phyloP scores from a whole-genome alignment of 2,797 vertebrate species.

The Oryzias dopingdopingensis region DNA sequence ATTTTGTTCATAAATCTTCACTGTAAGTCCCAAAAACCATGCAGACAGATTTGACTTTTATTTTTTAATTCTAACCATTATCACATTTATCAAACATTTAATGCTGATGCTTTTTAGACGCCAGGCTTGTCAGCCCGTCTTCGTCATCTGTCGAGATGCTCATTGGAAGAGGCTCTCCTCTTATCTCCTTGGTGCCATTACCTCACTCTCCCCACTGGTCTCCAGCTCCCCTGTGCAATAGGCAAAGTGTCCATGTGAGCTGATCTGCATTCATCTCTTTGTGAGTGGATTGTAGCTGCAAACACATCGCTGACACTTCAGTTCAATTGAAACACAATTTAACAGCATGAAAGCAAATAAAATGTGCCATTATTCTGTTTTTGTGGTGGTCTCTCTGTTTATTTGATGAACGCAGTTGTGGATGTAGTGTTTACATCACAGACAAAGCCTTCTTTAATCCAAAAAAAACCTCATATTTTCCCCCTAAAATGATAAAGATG shows the following conservation, averaged over 20 bases:
- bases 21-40: too few relatives aligned
- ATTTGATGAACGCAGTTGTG: too few relatives aligned
- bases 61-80: conserved; percentile 1
- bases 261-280: conserved; percentile 14
- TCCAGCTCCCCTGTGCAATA: conserved; percentile 41
- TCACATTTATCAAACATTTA: conserved; percentile 3
- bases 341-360: too few relatives aligned
- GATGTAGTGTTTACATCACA: too few relatives aligned
- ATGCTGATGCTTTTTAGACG: conserved; percentile 23
- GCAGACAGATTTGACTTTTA: neutral
- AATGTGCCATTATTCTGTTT: too few relatives aligned
- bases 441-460: too few relatives aligned
- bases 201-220: conserved; percentile 53
- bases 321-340: too few relatives aligned
- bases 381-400: too few relatives aligned
- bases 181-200: conserved; percentile 52
- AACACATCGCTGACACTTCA: too few relatives aligned
- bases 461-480: too few relatives aligned
- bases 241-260: conserved; percentile 12
- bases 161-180: conserved; percentile 48
- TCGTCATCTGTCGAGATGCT: conserved; percentile 56
- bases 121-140: conserved; percentile 7
- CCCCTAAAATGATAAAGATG: neutral
- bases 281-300: neutral
- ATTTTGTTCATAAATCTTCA: too few relatives aligned